A percentile compares a stretch with the other conserved stretches of the same genome.
phyloP scores from a whole-genome alignment of 2,888 invertebrate species.

The Tipula lateralis region DNA sequence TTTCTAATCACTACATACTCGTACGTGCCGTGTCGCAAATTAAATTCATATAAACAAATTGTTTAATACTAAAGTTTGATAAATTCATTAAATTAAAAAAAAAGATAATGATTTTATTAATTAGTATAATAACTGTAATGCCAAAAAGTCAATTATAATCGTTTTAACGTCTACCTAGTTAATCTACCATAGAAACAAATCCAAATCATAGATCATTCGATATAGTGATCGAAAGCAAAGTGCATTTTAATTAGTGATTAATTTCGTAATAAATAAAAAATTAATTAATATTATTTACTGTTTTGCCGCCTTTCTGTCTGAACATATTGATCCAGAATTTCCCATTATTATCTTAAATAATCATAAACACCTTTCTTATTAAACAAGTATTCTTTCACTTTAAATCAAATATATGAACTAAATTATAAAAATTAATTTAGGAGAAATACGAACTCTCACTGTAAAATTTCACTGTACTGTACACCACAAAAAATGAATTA shows the following conservation, averaged over 20 bases:
- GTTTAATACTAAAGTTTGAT: not conserved
- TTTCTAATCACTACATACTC: not conserved
- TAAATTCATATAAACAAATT: not conserved
- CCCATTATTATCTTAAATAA: constrained; percentile 40
- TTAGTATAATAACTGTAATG: not conserved
- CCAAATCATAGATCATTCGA: not conserved
- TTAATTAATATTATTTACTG: constrained; percentile 32
- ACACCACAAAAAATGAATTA: not conserved
- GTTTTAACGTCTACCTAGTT: no score
- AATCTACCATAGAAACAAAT: not conserved
- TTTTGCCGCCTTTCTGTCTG: constrained; percentile 43
- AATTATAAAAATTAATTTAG: not conserved
- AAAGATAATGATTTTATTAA: not conserved
- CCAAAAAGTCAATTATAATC: no score
- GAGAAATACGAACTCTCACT: not conserved
- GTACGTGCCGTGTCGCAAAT: not conserved
- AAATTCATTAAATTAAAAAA: not conserved
- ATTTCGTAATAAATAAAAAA: not conserved
- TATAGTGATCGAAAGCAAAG: not conserved
- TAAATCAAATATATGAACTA: not conserved
- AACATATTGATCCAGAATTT: constrained; percentile 46
- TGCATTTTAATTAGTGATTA: not conserved
- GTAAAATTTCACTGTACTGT: not conserved
- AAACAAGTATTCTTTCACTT: not conserved
- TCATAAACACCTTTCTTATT: not conserved